A percentile compares a stretch with the other conserved stretches of the same genome.
These are phyloP conservation scores for Cygnus olor DNA, from an alignment of 2,797 vertebrate genomes.

Conservation along the genomic window DNA sequence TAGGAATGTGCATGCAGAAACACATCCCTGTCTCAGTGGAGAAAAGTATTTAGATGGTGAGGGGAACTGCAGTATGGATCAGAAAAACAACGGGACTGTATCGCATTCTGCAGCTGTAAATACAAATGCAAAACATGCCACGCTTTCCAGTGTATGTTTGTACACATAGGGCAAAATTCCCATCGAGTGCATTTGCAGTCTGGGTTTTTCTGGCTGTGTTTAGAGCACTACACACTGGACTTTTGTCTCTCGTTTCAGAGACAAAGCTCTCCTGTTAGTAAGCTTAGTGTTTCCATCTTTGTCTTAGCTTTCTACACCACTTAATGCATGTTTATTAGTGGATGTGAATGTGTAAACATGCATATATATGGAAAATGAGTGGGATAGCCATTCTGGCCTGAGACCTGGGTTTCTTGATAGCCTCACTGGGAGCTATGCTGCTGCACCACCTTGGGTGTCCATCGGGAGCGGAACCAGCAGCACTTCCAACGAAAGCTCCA, in stretches of 20 bases:
- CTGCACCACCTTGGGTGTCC: neutral
- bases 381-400: neutral
- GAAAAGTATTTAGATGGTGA: neutral
- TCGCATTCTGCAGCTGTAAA: constrained; percentile 48
- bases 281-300: constrained; percentile 12
- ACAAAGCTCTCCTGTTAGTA: constrained; percentile 43
- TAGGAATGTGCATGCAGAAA: neutral
- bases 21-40: neutral
- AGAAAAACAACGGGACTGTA: constrained; percentile 36
- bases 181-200: constrained; percentile 54
- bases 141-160: constrained; percentile 38
- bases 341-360: neutral
- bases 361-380: neutral
- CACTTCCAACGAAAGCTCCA: neutral
- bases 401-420: neutral
- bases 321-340: neutral
- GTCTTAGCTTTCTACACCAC: constrained; percentile 24
- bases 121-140: neutral
- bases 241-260: constrained; percentile 60
- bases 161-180: constrained; percentile 17
- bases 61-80: constrained; percentile 20
- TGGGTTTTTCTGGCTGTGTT: constrained; percentile 59
- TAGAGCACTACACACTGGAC: constrained; percentile 33
- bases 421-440: neutral
- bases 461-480: neutral